Conservation (phyloP, 2,113 vertebrate species). For the Aldabrachelys gigantea region DNA sequence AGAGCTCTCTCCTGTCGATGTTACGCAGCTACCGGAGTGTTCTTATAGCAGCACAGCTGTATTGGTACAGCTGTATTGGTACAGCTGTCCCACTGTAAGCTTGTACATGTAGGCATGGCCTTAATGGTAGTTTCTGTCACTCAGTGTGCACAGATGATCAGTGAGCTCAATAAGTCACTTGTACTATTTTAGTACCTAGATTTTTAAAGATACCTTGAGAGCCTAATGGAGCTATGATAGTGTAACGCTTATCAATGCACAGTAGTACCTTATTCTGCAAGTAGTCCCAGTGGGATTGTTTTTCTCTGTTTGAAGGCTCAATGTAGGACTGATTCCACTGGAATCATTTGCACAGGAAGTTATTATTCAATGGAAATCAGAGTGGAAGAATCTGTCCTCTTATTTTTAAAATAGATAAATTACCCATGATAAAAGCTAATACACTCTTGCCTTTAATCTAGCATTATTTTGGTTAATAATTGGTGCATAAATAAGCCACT, state of each 20-base stretch:
- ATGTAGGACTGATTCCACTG: background rate
- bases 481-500: slow-evolving; percentile 6
- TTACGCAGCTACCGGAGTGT: no score
- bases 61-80: no score
- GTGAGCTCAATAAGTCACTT: background rate
- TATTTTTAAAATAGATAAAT: background rate
- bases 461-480: background rate
- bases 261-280: background rate
- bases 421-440: background rate
- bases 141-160: background rate
- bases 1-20: no score
- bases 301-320: background rate
- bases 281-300: background rate
- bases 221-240: background rate
- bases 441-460: background rate
- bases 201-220: background rate
- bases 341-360: background rate
- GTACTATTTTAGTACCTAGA: background rate
- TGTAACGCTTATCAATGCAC: background rate
- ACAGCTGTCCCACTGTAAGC: no score
- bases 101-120: no score
- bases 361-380: background rate
- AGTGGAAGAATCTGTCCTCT: background rate
- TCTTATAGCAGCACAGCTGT: no score
- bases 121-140: slow-evolving; percentile 8